Evolutionary conservation across 2,888 invertebrate species (phyloP), one percentile per base, ranked within the genome.

Genomic region (Trissolcus japonicus): DNA sequence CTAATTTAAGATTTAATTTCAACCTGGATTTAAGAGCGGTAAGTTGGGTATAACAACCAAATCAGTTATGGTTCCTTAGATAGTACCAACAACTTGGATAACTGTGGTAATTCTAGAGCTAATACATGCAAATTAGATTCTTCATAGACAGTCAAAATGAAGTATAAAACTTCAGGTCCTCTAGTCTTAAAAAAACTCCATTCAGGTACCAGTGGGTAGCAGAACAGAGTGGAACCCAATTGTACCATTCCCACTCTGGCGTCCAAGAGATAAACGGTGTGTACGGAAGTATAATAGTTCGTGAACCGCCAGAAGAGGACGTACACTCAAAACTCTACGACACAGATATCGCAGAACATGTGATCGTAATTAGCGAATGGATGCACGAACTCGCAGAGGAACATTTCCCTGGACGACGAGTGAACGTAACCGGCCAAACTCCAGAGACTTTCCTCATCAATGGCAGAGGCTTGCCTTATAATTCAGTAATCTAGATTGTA

Each of bases 71-170:
- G n/a, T n/a, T n/a, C n/a, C n/a, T n/a, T n/a, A n/a, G n/a, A n/a
- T n/a, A n/a, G n/a, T n/a, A n/a, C n/a, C n/a, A n/a, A n/a, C n/a
- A n/a, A 78, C 78, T 78, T 78, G 78, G 78, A 78, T 78, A 74
- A 78, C 78, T 91, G 92, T 92, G 91, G 91, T 90, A 92, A 92
- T 92, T 92, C 91, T 91, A 91, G 91, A 92, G 92, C 92, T 92
- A 92, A 92, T 92, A 92, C 92, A 91, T 92, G 92, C 91, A 90
- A 90, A 89, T 40, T 21, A 21, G 4, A 21, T 21, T 21, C 1
- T 21, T 4, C 21, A 21, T 21, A 21, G 4, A 21, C 21, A 2
- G 1, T 21, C 4, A 21, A 21, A 21, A 21, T 21, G 1, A 21
- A 21, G 1, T 21, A 1, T 21, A 21, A 21, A 21, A 21, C 21